These are phyloP conservation scores for Mythimna lalbum DNA, from an alignment of 2,888 invertebrate species.

Conservation along the genomic window DNA sequence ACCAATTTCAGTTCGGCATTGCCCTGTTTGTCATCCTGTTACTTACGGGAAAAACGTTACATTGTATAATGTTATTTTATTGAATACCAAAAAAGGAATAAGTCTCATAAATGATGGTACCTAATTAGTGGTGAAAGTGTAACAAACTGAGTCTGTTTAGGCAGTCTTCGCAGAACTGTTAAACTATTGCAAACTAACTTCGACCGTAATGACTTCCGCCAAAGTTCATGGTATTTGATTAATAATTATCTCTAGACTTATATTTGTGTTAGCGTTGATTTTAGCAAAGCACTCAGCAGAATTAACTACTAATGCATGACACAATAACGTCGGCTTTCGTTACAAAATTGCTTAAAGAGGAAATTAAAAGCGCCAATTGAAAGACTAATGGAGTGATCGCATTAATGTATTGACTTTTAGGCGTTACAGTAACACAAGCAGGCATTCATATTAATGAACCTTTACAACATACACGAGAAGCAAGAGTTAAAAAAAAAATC, in stretches of 20 bases:
- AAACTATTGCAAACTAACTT: conserved; percentile 23
- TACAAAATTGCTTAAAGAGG: conserved; percentile 66
- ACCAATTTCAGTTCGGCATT: conserved; percentile 32
- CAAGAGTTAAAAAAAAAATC: background rate
- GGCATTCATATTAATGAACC: conserved; percentile 21
- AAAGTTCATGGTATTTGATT: conserved; percentile 37
- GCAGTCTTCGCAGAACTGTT: conserved; percentile 12
- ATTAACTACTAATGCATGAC: conserved; percentile 63
- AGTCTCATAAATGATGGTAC: conserved; percentile 13
- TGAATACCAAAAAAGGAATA: background rate
- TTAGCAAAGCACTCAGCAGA: conserved; percentile 67
- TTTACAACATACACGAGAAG: background rate
- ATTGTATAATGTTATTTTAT: background rate
- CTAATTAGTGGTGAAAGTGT: conserved; percentile 21
- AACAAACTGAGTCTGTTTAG: conserved; percentile 5
- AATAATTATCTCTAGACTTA: conserved; percentile 15
- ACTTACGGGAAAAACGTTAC: conserved; percentile 17
- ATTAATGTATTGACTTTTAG: conserved; percentile 58
- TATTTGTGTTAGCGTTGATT: conserved; percentile 52
- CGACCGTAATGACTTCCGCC: conserved; percentile 24
- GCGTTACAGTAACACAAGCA: conserved; percentile 24
- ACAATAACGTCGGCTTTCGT: conserved; percentile 53
- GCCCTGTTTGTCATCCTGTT: conserved; percentile 21
- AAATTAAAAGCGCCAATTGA: conserved; percentile 69
- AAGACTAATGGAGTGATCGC: conserved; percentile 63